Base-by-base conservation (phyloP, 2,797 vertebrate species). In the Prionace glauca region DNA sequence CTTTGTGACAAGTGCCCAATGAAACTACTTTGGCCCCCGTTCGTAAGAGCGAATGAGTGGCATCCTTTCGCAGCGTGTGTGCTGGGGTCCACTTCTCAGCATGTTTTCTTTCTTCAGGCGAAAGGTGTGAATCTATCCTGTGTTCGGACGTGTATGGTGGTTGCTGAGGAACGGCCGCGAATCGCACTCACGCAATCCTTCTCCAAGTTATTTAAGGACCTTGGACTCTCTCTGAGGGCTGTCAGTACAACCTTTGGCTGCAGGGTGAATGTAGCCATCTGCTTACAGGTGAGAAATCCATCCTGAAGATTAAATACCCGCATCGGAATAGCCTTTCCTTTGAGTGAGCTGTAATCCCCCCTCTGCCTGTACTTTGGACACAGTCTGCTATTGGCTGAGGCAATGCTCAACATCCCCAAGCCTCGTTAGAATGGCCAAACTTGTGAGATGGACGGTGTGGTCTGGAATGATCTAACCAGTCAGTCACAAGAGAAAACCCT, bases 191-290 rank as follows among this genome's bases (percentile, higher is more conserved):
- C 99, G 0, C 99, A 99, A 97, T 98, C 99, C 79, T 99, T 99
- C 97, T 99, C 99, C 0, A 99, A 99, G 98, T 97, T 99, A 91
- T 99, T 99, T 97, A 99, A 99, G 96, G 99, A 99, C 97, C 96
- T 99, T 97, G 99, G 99, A n/a, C 98, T 99, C 22, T 99, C 99
- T 0, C 97, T 98, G 0, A 98, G 99, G 0, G 98, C 99, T 0
- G 99, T 99, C 96, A 99, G 99, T 98, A 99, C 99, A 96, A 99
- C 99, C 0, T 99, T 99, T 0, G 99, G 99, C 95, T 99, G 99
- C 98, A 98, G 99, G 96, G 99, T 99, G 97, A 99, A 99, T 0
- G 98, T 99, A 95, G 99, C 99, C 0, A 98, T 99, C 96, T 99
- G 99, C 97, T 97, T 99, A 96, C 99, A 99, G 99, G 99, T 99